Base-by-base conservation (phyloP, 2,888 invertebrate genomes). In the Trichogramma evanescens region DNA sequence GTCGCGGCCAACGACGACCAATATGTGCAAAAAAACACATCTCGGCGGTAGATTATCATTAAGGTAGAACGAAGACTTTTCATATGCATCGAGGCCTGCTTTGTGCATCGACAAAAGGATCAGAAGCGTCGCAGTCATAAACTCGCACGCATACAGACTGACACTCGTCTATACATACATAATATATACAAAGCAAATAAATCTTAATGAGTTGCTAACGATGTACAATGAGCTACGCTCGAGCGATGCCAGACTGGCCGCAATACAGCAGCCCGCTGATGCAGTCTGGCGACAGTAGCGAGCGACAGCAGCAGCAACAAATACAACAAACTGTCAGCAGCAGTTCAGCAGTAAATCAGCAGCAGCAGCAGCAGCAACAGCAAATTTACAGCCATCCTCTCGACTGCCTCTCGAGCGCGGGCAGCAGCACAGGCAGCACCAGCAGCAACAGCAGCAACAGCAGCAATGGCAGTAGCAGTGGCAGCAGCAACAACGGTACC, bases 181-280 rank as follows among this genome's bases (percentile, higher is more conserved):
- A 26, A 26, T 26, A 26, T 26, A 26, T 26, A 26, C 26, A 26
- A 26, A 26, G 26, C 26, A 26, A 26, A 26, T 26, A 26, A 26
- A 26, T 26, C 26, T 10, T 38, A 51, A 60, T 61, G 59, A 59
- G 59, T 61, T 61, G 56, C 61, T 63, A 59, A 74, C 66, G 67
- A 77, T 77, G 76, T 74, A 76, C 76, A 74, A 77, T 77, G 77
- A 77, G 73, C 74, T 76, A 76, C 75, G 63, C 70, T 68, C 73
- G 72, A 67, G 76, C 71, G 66, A 72, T 76, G 73, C 74, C 76
- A 69, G 77, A 77, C 69, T 77, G 77, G 77, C 77, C 77, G 70
- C 76, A 75, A 64, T 77, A 76, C 64, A 77, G 73, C 70, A 75
- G 74, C 68, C 67, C 72, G 57, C 56, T 45, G 62, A 26, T 71